Base-by-base conservation (phyloP, 2,113 vertebrate species). In the Xenus cinereus region DNA sequence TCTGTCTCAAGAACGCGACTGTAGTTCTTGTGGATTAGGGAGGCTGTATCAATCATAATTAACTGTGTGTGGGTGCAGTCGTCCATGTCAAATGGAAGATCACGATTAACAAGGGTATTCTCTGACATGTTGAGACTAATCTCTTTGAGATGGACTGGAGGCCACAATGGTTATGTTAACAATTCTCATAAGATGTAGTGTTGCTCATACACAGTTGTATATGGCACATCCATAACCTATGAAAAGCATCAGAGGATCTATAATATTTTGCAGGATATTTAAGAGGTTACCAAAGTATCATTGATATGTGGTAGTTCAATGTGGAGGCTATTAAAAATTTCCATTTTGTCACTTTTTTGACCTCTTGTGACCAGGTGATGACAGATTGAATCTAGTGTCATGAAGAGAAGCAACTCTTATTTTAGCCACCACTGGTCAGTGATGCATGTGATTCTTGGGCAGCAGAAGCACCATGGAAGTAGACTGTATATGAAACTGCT, bases 41-140 rank as follows among this genome's bases (percentile, higher is more conserved):
- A 75, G 23, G 6, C 28, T 67, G 2, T 37, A 23, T 71, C 54
- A 56, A 10, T 43, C 10, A 11, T 24, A 37, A 53, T 22, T 54
- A 46, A 56, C 10, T 17, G 8, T 16, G 3, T 1, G 0, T 43
- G 48, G 7, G 3, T 71, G 18, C 4, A 46, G 41, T 23, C 0
- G 0, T 45, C 24, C 5, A 4, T 32, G 32, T 46, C 5, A 4
- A 71, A 80, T 21, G 28, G 37, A 57, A 64, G 23, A 56, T 27
- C 27, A 77, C 0, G 1, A 5, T 56, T 43, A 51, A 56, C 14
- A 56, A 59, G 5, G 2, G 1, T 54, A 67, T 87, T 51, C 12
- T 56, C 13, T 63, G 64, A 43, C 13, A 76, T 59, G 54, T 62
- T 79, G 19, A 39, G 19, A 53, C 28, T 74, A 75, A 67, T 45